phyloP scores from a whole-genome alignment of 2,888 invertebrate genomes.

The Drosophila vallismaia region DNA sequence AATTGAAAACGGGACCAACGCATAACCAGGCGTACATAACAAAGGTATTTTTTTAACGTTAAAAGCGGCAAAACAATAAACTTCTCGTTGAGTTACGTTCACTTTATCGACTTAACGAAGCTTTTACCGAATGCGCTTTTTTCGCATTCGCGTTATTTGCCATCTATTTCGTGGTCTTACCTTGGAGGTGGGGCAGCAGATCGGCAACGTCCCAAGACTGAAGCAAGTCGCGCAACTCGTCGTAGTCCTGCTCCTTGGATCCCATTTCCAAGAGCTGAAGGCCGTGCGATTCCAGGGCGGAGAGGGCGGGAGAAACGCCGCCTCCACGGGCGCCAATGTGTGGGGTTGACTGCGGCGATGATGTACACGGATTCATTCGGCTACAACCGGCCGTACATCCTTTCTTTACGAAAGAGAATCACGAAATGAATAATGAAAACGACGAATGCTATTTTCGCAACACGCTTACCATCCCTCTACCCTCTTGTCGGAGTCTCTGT shows the following conservation, averaged over 20 bases:
- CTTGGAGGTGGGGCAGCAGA: conserved; percentile 70
- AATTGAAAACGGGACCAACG: neutral
- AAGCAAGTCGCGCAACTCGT: conserved; percentile 55
- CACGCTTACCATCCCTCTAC: conserved; percentile 55
- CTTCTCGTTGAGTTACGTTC: neutral
- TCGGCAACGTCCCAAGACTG: conserved; percentile 69
- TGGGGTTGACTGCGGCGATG: conserved; percentile 11
- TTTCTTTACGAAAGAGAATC: conserved; percentile 72
- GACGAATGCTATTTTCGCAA: conserved; percentile 54
- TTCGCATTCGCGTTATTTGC: no score
- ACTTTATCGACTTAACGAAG: conserved; percentile 3
- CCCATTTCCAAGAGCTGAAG: conserved; percentile 36
- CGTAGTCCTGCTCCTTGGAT: conserved; percentile 51
- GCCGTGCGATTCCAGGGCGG: conserved; percentile 17
- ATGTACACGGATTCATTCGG: conserved; percentile 40
- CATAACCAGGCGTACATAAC: neutral
- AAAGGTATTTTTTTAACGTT: neutral
- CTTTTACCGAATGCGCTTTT: neutral
- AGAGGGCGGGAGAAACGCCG: neutral
- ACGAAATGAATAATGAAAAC: conserved; percentile 59
- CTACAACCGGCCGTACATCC: conserved; percentile 73
- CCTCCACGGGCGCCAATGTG: conserved; percentile 19
- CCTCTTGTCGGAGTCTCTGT: conserved; percentile 2
- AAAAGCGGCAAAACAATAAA: neutral
- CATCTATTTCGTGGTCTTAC: conserved; percentile 33